Evolutionary conservation across 2,113 vertebrate species (phyloP), one percentile per base, ranked within the genome.

Genomic region (Orientallactaga bullata): DNA sequence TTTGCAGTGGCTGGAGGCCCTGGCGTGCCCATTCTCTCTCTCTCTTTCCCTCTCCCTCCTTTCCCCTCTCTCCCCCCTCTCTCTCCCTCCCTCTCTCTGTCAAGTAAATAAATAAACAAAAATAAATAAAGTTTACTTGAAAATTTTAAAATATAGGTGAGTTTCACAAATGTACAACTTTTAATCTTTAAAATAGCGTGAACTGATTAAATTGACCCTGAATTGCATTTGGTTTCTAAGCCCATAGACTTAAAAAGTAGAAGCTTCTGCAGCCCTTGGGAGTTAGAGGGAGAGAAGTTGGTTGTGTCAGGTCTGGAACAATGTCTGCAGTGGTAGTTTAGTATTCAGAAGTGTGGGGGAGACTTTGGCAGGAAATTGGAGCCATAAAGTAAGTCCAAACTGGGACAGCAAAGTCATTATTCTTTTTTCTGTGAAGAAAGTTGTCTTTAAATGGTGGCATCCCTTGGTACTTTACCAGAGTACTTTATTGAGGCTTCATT

Each of bases 371-470:
- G 96, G 94, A 91, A 97, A 89, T 90, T 92, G 96, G 88, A 93
- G 93, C 95, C 95, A 96, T 96, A 96, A 84, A 89, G 95, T 93
- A 96, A 97, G 85, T 74, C 92, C 93, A 97, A 96, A 98, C 90
- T 97, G 97, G 98, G 98, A 97, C 98, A 98, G 94, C 93, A 96
- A 84, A 97, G 94, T 94, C 96, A 97, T 98, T 98, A 95, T 98
- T 97, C 92, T 97, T 81, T 95, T 65, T 92, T 94, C 78, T 82
- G 89, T 96, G 87, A 94, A 96, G 96, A 89, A 97, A 97, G 92
- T 97, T n/a, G 91, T 94, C 86, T 92, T 93, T 71, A 94, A 96
- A 91, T 83, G 77, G 71, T 89, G 51, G 65, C 97, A 94, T 85
- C 72, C 88, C 69, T 96, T 97, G 96, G 51, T 96, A 89, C 35